A percentile compares a stretch with the other conserved stretches of the same genome.
phyloP scores from a whole-genome alignment of 2,888 invertebrate species.

The Cataglyphis cursor region DNA sequence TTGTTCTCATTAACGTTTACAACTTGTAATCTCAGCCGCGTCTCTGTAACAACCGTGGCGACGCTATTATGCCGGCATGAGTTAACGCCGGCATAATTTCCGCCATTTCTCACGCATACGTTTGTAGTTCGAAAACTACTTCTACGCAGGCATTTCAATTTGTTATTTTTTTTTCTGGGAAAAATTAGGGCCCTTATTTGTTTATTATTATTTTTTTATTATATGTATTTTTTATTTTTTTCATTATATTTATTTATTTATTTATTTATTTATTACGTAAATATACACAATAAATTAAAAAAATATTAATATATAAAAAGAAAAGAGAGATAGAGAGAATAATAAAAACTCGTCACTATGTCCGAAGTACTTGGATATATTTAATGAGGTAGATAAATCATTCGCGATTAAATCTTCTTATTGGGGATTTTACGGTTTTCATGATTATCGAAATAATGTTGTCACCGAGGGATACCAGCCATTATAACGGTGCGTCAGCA shows the following conservation, averaged over 20 bases:
- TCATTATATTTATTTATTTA: background rate
- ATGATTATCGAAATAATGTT: conserved; percentile 17
- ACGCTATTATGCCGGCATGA: background rate
- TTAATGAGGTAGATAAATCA: background rate
- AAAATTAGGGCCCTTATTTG: background rate
- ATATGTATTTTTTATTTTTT: background rate
- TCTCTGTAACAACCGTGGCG: conserved; percentile 11
- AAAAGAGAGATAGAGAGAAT: background rate
- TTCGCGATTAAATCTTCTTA: background rate
- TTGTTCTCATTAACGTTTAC: conserved; percentile 14
- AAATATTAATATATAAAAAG: background rate
- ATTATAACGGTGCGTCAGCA: conserved; percentile 23
- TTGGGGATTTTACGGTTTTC: background rate
- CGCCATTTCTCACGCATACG: background rate
- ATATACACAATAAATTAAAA: background rate
- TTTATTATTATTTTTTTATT: background rate
- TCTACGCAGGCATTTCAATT: background rate
- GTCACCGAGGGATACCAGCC: background rate
- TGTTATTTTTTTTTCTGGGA: background rate
- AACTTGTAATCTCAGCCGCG: background rate
- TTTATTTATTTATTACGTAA: no score
- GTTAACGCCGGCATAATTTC: conserved; percentile 12
- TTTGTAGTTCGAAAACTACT: background rate
- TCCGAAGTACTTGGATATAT: background rate
- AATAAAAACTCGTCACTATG: background rate